A percentile compares a stretch with the other conserved stretches of the same genome.
These are phyloP conservation scores for Mimas tiliae DNA, from an alignment of 2,888 invertebrate genomes.

Conservation along the genomic window DNA sequence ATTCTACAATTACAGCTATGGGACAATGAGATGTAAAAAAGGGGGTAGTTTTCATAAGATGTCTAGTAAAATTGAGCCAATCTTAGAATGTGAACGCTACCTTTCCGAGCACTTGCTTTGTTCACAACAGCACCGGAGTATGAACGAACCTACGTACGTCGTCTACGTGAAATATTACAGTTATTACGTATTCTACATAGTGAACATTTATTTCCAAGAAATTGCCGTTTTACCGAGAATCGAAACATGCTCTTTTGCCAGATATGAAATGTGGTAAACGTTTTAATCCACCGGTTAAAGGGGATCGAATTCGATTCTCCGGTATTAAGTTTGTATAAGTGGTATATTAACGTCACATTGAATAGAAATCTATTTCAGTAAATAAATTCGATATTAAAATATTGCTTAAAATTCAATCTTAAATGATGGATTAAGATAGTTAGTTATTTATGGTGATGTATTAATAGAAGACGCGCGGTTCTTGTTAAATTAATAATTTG, in stretches of 20 bases:
- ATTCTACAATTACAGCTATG: too few species aligned
- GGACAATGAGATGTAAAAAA: not conserved
- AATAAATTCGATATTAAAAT: too few species aligned
- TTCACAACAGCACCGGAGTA: not conserved
- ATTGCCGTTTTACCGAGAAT: constrained; percentile 14
- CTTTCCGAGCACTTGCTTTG: constrained; percentile 10
- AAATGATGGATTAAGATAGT: constrained; percentile 3
- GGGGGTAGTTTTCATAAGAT: not conserved
- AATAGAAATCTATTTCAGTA: not conserved
- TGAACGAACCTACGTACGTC: constrained; percentile 9
- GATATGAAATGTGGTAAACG: not conserved
- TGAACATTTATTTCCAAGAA: constrained; percentile 16
- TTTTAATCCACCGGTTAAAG: not conserved
- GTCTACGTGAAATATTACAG: constrained; percentile 13
- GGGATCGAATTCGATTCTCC: not conserved
- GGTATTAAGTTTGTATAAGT: not conserved
- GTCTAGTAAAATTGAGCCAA: constrained; percentile 8
- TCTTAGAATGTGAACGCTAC: not conserved
- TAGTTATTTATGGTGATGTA: constrained; percentile 7
- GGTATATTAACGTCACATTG: not conserved
- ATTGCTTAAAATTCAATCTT: constrained; percentile 1
- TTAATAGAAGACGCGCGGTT: not conserved
- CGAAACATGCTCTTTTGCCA: not conserved
- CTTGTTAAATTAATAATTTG: constrained; percentile 19
- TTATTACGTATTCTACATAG: constrained; percentile 20